Base-by-base conservation (phyloP, 1,140 invertebrate genomes). In the Saccostrea cuccullata region DNA sequence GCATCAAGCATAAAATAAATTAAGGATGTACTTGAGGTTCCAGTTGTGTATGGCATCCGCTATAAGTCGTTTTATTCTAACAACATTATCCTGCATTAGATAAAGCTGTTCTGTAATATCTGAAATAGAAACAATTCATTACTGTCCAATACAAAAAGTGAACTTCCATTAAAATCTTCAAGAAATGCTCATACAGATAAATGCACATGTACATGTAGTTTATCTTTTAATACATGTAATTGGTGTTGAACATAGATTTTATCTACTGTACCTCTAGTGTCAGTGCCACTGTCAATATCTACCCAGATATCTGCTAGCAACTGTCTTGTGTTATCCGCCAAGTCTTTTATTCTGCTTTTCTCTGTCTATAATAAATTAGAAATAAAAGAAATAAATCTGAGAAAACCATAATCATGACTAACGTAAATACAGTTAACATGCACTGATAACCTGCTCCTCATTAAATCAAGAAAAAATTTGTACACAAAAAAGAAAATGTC, bases 11-110 rank as follows among this genome's bases (percentile, higher is more conserved):
- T 2, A 9, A 47, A 15, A 64, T 36, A 36, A 36, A 64, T 36
- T 36, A 12, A 15, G 23, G 15, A 15, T 15, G n/a, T 85, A 85
- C 84, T 85, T 85, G 30, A 8, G 23, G 60, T 85, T 85, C 84
- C 84, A 85, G 26, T 85, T 85, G 11, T 60, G 84, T 60, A 85
- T 36, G 55, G 84, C 84, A 85, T 85, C 84, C 30, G 84, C 84
- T 36, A 64, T 36, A 15, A 85, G 26, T 30, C 56, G 40, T 36
- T 85, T 85, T 26, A 85, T 60, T 47, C 30, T 85, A 26, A 85
- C 84, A 85, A 85, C 23, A 56, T 85, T 56, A 85, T 85, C 84
- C 47, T 85, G 84, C 15, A 85, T 60, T n/a, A 85, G 11, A 17
- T 85, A 85, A 20, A 85, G 58, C 26, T 60, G 30, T 15, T 64